A percentile compares a stretch with the other conserved stretches of the same genome.
Evolutionary conservation across 2,888 invertebrate species (phyloP).

Genomic region (Melieria picta): DNA sequence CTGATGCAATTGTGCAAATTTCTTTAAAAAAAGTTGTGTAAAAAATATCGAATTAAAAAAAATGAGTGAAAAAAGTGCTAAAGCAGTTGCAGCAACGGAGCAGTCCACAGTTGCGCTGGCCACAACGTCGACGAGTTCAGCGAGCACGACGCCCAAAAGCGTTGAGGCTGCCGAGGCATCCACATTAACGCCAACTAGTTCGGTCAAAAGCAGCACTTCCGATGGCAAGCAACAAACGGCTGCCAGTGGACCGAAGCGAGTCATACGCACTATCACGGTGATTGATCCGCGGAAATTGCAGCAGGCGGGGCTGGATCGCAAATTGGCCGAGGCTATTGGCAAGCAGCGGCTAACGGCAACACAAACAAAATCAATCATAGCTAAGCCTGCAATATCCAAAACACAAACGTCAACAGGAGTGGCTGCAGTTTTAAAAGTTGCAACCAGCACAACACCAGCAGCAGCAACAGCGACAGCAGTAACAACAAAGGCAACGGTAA

Average conservation of each 20-base stretch:
- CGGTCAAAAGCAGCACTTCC: slow-evolving; percentile 4
- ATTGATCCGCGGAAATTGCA: slow-evolving; percentile 61
- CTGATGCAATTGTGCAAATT: background rate
- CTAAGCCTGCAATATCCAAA: background rate
- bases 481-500: background rate
- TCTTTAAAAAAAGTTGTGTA: background rate
- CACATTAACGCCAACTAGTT: background rate
- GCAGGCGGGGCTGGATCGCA: slow-evolving; percentile 56
- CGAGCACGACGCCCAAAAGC: background rate
- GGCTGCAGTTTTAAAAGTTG: background rate
- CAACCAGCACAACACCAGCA: slow-evolving; percentile 27
- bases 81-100: background rate
- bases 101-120: background rate
- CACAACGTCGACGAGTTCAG: background rate
- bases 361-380: background rate
- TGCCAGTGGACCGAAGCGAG: slow-evolving; percentile 45
- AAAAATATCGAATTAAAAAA: background rate
- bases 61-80: slow-evolving; percentile 14
- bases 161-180: background rate
- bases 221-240: background rate
- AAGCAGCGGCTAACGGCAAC: slow-evolving; percentile 45
- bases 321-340: slow-evolving; percentile 57
- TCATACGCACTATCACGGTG: slow-evolving; percentile 56
- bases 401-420: background rate
- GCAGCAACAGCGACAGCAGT: slow-evolving; percentile 22